phyloP scores from a whole-genome alignment of 2,113 vertebrate genomes.

The Nematolebias whitei region DNA sequence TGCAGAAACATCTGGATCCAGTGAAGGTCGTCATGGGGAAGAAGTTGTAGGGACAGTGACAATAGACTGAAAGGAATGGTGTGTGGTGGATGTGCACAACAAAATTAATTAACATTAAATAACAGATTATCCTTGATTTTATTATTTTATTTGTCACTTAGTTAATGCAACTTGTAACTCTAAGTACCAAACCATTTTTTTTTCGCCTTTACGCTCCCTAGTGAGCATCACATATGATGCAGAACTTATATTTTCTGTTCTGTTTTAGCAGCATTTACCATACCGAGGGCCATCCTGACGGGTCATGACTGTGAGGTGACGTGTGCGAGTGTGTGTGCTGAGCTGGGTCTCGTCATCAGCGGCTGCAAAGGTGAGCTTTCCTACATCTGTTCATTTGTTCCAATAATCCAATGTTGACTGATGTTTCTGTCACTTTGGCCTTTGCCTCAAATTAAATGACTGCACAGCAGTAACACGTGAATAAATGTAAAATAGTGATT shows the following conservation, averaged over 20 bases:
- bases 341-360: constrained; percentile 94
- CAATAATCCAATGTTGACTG: not conserved
- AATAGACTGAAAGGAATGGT: constrained; percentile 2
- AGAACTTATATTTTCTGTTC: not conserved
- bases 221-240: constrained; percentile 20
- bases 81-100: constrained; percentile 20
- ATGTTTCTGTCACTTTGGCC: not conserved
- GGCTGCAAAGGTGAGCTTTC: constrained; percentile 89
- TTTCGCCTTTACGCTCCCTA: constrained; percentile 36
- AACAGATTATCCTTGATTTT: no score
- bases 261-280: constrained; percentile 86
- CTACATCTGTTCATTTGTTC: not conserved
- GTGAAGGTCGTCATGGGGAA: constrained; percentile 53
- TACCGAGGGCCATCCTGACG: constrained; percentile 90
- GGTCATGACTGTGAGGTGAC: constrained; percentile 96
- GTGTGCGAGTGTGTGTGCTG: constrained; percentile 91
- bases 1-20: constrained; percentile 71
- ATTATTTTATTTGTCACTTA: no score
- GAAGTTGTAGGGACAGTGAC: constrained; percentile 34
- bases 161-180: no score
- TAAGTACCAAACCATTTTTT: not conserved
- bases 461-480: no score
- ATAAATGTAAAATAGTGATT: no score
- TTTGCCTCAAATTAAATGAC: not conserved
- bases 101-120: not conserved